Percentiles rank a stretch among this genome's conserved stretches.
phyloP scores from a whole-genome alignment of 2,797 vertebrate genomes.

The Chiroxiphia lanceolata region DNA sequence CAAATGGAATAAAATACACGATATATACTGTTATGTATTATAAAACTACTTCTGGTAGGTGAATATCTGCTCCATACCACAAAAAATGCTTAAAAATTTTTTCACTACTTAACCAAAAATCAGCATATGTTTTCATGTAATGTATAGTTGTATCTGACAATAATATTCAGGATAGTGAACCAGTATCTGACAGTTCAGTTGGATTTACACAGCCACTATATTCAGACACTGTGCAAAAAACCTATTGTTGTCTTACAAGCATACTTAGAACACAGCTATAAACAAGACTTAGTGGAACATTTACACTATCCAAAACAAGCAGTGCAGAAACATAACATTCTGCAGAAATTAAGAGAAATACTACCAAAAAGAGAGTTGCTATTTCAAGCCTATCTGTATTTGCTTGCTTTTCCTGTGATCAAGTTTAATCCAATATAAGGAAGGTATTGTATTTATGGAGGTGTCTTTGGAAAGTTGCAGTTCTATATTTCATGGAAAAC shows the following conservation, averaged over 20 bases:
- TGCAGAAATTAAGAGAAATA: not conserved
- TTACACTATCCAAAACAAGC: not conserved
- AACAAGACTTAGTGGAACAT: not conserved
- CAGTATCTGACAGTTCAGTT: not conserved
- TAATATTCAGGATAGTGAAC: not conserved
- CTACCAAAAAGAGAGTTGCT: not conserved
- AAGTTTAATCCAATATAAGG: not conserved
- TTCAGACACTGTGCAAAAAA: not conserved
- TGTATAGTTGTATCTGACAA: not conserved
- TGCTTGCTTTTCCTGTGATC: not conserved
- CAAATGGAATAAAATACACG: not conserved
- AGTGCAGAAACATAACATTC: not conserved
- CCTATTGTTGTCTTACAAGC: not conserved
- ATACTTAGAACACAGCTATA: not conserved
- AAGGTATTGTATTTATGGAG: not conserved
- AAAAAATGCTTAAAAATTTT: not conserved
- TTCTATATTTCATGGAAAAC: not conserved
- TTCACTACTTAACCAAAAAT: not conserved
- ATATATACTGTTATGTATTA: not conserved
- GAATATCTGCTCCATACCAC: not conserved
- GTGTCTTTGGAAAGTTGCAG: not conserved
- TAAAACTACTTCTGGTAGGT: not conserved
- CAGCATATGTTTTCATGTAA: not conserved
- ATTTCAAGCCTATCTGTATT: not conserved
- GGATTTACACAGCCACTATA: not conserved